Base-by-base conservation (phyloP, 2,888 invertebrate species). In the Oxycera nigricornis region DNA sequence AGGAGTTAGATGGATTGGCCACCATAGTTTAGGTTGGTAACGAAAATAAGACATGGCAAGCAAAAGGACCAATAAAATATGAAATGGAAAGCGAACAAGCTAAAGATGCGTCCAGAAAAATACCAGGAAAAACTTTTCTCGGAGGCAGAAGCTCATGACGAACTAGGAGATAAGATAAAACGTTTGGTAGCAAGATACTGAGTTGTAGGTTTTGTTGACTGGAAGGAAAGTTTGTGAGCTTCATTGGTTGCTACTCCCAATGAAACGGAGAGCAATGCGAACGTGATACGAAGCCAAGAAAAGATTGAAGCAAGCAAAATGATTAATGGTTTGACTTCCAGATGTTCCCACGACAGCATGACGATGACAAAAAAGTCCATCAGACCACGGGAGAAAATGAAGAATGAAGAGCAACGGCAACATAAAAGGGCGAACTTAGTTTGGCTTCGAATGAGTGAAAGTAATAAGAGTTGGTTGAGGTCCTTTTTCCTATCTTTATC, bases 321-420 rank as follows among this genome's bases (percentile, higher is more conserved):
- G 76, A 76, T 76, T 76, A 76, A 76, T 76, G 76, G 70, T 50
- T 72, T 57, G 46, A 57, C 52, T 74, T 62, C 76, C 76, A 76
- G 76, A 74, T 76, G 76, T 74, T 74, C 62, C 62, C 67, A 52
- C 41, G 67, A 26, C 73, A 67, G 73, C 61, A 46, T 55, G 70
- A 39, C 72, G 74, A 76, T 74, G 74, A 74, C 74, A 74, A 74
- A 76, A 70, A 57, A 70, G 52, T 31, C 67, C 31, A 50, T 28
- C 41, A 52, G 20, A 50, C 62, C 67, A 67, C 57, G 52, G 55
- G 28, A 55, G 70, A 72, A 70, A 57, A 73, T 70, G 72, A 75
- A 75, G 52, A 50, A 65, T 24, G 31, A 17, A 20, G 52, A 55
- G 62, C 30, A 28, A 62, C 17, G 30, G 35, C 31, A 24, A 62